Base-by-base conservation (phyloP, 2,888 invertebrate genomes). In the Dryobotodes eremita region DNA sequence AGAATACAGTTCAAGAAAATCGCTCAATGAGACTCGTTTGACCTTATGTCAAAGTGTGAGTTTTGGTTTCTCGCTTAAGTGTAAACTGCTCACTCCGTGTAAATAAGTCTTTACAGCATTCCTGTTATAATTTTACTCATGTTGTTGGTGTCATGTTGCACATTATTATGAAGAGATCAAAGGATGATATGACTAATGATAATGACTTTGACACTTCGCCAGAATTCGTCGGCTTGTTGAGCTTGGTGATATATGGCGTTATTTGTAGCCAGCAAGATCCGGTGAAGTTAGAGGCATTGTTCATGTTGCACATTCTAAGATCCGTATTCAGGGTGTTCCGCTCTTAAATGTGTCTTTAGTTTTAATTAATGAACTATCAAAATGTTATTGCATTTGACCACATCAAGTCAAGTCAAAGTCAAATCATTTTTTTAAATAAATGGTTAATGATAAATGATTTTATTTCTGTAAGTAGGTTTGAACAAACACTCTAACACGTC, bases 111-210 rank as follows among this genome's bases (percentile, higher is more conserved):
- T 74, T 2, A n/a, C 0, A 55, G 15, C 53, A 62, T 77, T 77
- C 53, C 26, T 75, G 69, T 71, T 72, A 84, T 15, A 15, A 68
- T 64, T 59, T 57, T 7, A 50, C 66, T 61, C 59, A 42, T 65
- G 26, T 62, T 61, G 3, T 48, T 48, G 53, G 80, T 79, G 74
- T 85, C 71, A 64, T 26, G 26, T 83, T 75, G 8, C 75, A 61
- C 31, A 48, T 80, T 84, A 70, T 50, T n/a, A 80, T 75, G 69
- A 83, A 84, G 66, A 75, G 79, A 84, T 82, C 84, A 82, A 82
- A 82, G 84, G 8, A 59, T 2, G 26, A 31, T 31, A 61, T 81
- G 71, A 83, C 46, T 77, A 83, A 82, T 82, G 66, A 61, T 71
- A 61, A 77, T 71, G 4, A 55, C 15, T 71, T 77, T 68, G 83